Percentiles rank a stretch among this genome's conserved stretches.
Evolutionary conservation across 2,113 vertebrate genomes (phyloP).

Genomic region (Pardalotus punctatus): DNA sequence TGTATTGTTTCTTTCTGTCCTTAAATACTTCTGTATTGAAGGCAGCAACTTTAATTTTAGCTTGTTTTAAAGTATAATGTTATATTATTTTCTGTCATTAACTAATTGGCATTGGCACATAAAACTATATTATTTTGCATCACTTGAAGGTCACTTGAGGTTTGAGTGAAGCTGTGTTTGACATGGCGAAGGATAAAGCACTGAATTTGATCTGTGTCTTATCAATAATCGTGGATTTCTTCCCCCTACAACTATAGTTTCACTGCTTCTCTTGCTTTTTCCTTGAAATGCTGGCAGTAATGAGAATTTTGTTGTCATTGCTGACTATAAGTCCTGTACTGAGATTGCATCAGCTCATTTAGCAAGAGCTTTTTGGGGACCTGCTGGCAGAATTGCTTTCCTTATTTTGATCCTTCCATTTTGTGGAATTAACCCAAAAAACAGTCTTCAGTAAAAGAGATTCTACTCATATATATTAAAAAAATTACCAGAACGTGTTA

Average conservation of each 20-base stretch:
- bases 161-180: not conserved
- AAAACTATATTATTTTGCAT: conserved; percentile 8
- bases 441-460: conserved; percentile 14
- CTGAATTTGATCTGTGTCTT: not conserved
- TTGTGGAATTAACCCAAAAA: conserved; percentile 45
- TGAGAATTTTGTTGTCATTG: conserved; percentile 58
- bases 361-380: conserved; percentile 61
- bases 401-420: conserved; percentile 59
- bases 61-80: not conserved
- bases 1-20: not conserved
- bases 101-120: conserved; percentile 4
- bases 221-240: conserved; percentile 56
- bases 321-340: not conserved
- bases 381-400: conserved; percentile 60
- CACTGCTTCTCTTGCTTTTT: conserved; percentile 27
- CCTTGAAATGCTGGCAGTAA: conserved; percentile 45
- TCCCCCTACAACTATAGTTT: conserved; percentile 18
- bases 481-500: conserved; percentile 34
- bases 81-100: conserved; percentile 20
- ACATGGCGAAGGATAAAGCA: not conserved
- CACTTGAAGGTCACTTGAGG: not conserved
- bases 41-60: not conserved
- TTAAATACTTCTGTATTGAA: not conserved
- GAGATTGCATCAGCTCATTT: conserved; percentile 74
- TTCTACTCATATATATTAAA: conserved; percentile 22